A percentile compares a stretch with the other conserved stretches of the same genome.
phyloP scores from a whole-genome alignment of 2,888 invertebrate genomes.

The Lypha dubia region DNA sequence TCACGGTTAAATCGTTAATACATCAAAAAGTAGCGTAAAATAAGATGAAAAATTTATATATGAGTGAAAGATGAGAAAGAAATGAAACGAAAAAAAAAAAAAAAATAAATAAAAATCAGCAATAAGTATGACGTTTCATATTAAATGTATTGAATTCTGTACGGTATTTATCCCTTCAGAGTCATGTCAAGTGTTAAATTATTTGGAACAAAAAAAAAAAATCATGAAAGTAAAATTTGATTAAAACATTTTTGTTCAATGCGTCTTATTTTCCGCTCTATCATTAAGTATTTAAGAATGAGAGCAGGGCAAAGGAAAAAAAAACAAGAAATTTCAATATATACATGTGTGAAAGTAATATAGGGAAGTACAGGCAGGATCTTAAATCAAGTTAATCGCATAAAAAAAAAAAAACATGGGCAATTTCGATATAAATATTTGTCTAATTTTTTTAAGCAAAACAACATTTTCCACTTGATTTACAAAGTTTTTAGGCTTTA shows the following conservation, averaged over 20 bases:
- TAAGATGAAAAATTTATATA: background rate
- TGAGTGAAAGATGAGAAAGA: conserved; percentile 17
- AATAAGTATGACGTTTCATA: conserved; percentile 46
- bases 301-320: background rate
- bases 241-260: conserved; percentile 57
- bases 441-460: no score
- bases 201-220: conserved; percentile 66
- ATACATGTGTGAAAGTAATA: background rate
- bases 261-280: conserved; percentile 22
- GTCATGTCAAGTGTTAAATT: conserved; percentile 72
- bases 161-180: conserved; percentile 65
- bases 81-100: background rate
- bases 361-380: background rate
- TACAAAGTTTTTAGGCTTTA: no score
- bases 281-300: conserved; percentile 14
- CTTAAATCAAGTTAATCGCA: background rate
- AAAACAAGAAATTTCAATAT: no score
- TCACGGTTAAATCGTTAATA: conserved; percentile 58
- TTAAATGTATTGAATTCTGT: conserved; percentile 66
- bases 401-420: background rate
- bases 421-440: no score
- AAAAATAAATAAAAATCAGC: background rate
- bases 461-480: no score
- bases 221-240: conserved; percentile 67
- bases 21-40: conserved; percentile 38